These are phyloP conservation scores for Hemiprocne comata DNA, from an alignment of 2,113 vertebrate genomes.

Conservation along the genomic window DNA sequence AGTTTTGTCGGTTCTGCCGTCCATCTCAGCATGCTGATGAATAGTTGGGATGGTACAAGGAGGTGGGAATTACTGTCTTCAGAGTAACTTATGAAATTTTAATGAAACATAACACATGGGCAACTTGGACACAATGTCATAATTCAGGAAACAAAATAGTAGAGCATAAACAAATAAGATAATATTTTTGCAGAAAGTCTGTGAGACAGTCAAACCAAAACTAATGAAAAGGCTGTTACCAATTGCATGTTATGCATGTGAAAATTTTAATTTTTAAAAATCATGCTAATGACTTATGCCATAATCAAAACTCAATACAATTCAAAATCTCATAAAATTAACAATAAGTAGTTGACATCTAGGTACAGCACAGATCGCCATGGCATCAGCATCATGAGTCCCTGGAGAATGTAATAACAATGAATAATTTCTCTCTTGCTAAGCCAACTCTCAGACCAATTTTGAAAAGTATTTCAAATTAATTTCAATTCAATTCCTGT, in stretches of 20 bases:
- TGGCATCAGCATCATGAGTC: background rate
- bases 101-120: background rate
- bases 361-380: background rate
- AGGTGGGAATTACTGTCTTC: background rate
- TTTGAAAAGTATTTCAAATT: background rate
- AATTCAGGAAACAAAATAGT: background rate
- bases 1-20: background rate
- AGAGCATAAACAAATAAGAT: background rate
- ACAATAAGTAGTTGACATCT: background rate
- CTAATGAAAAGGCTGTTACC: background rate
- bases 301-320: background rate
- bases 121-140: accelerated
- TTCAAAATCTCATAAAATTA: background rate
- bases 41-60: background rate
- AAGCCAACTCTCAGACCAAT: background rate
- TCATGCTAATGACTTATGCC: background rate
- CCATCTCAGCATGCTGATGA: background rate
- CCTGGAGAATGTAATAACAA: background rate
- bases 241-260: background rate
- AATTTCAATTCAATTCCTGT: background rate
- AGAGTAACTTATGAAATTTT: background rate
- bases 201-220: background rate
- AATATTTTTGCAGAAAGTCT: background rate
- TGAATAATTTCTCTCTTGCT: background rate
- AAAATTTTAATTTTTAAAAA: background rate